Evolutionary conservation across 2,888 invertebrate species (phyloP).

Genomic region (Drosophila heteroneura): DNA sequence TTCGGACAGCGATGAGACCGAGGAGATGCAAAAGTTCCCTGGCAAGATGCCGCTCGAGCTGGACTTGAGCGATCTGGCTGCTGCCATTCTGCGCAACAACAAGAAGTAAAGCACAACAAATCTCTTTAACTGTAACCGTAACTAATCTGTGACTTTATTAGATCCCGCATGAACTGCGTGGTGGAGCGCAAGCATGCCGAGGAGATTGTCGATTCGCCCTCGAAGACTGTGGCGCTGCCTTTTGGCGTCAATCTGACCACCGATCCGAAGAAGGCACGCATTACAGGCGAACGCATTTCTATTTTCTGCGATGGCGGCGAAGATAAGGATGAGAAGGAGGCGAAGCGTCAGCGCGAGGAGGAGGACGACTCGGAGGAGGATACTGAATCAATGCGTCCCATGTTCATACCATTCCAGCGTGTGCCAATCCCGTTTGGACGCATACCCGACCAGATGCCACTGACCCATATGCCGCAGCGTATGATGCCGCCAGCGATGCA

Average conservation of each 20-base stretch:
- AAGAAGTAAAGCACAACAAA: slow-evolving; percentile 86
- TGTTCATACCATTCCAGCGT: slow-evolving; percentile 85
- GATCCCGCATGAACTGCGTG: slow-evolving; percentile 95
- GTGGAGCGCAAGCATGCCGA: slow-evolving; percentile 94
- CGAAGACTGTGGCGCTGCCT: slow-evolving; percentile 88
- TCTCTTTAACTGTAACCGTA: neutral
- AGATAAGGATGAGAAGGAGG: slow-evolving; percentile 75
- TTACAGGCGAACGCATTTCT: slow-evolving; percentile 94
- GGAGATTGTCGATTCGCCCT: slow-evolving; percentile 92
- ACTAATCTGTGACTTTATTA: slow-evolving; percentile 56
- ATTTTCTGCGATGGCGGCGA: slow-evolving; percentile 94
- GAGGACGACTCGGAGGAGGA: slow-evolving; percentile 83
- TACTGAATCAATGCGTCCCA: slow-evolving; percentile 84
- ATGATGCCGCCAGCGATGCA: slow-evolving; percentile 80
- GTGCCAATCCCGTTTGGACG: slow-evolving; percentile 86
- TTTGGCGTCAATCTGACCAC: slow-evolving; percentile 90
- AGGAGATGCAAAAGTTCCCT: slow-evolving; percentile 87
- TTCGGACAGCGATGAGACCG: slow-evolving; percentile 87
- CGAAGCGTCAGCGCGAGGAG: slow-evolving; percentile 76
- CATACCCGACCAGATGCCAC: slow-evolving; percentile 86
- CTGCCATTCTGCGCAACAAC: slow-evolving; percentile 90
- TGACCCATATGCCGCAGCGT: slow-evolving; percentile 86
- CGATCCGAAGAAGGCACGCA: slow-evolving; percentile 89
- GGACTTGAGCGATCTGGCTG: slow-evolving; percentile 93
- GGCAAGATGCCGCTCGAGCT: slow-evolving; percentile 92